These are phyloP conservation scores for Silvanus unidentatus DNA, from an alignment of 2,888 invertebrate species.

Conservation along the genomic window DNA sequence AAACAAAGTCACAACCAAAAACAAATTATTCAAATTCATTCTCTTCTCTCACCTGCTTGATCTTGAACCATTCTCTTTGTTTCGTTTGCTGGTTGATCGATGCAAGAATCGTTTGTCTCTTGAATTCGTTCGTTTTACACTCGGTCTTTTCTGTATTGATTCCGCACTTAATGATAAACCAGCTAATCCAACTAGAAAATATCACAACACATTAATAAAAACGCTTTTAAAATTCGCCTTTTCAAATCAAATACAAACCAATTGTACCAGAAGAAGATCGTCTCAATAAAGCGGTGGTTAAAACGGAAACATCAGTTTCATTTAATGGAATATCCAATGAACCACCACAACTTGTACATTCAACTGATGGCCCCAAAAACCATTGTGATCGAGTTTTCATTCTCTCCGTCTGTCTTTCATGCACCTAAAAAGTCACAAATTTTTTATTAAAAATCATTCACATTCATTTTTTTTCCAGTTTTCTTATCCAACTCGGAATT, in stretches of 20 bases:
- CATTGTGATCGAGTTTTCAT: conserved; percentile 97
- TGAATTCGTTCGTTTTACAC: conserved; percentile 52
- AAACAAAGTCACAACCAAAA: conserved; percentile 6
- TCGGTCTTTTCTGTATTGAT: conserved; percentile 56
- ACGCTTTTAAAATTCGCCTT: no score
- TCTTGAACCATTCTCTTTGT: conserved; percentile 53
- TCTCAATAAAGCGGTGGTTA: conserved; percentile 44
- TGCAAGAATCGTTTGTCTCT: conserved; percentile 52
- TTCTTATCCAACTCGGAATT: no score
- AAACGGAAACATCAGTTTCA: conserved; percentile 42
- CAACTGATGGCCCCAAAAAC: conserved; percentile 75
- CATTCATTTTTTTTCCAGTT: no score
- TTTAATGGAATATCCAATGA: conserved; percentile 46
- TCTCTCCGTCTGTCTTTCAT: conserved; percentile 92
- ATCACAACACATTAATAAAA: not conserved
- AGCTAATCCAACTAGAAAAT: conserved; percentile 50
- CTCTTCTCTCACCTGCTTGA: conserved; percentile 43
- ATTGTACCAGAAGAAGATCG: conserved; percentile 55
- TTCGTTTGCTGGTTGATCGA: conserved; percentile 52
- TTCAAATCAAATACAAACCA: no score
- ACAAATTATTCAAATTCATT: not conserved
- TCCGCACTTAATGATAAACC: conserved; percentile 59
- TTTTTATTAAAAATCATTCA: not conserved
- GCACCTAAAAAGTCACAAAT: conserved; percentile 61
- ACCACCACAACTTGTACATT: conserved; percentile 46